Evolutionary conservation across 2,113 vertebrate genomes (phyloP).

Genomic region (Malurus alboscapulatus): DNA sequence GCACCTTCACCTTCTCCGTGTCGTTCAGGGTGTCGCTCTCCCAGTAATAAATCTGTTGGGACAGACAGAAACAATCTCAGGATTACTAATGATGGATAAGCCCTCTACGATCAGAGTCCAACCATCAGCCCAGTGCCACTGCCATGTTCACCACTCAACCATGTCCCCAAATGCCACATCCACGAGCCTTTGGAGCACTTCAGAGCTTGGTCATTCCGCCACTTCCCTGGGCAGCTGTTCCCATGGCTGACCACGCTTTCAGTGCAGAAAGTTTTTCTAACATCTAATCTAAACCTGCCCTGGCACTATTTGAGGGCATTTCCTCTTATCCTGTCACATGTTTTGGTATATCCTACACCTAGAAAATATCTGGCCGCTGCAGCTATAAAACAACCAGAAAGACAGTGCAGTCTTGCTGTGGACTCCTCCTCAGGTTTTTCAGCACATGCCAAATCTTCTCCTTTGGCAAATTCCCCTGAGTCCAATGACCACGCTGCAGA

Average conservation of each 20-base stretch:
- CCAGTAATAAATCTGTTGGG: conserved; percentile 88
- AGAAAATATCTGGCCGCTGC: not conserved
- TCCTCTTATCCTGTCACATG: not conserved
- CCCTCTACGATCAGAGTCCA: not conserved
- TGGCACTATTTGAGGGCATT: not conserved
- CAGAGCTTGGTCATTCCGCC: not conserved
- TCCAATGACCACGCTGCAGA: not conserved
- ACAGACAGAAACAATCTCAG: not conserved
- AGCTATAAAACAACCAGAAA: not conserved
- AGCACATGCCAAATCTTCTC: not conserved
- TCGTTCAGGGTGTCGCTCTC: conserved; percentile 84
- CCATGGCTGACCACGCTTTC: not conserved
- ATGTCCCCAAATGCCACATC: accelerated
- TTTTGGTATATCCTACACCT: not conserved
- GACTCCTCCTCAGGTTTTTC: not conserved
- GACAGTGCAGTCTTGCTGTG: not conserved
- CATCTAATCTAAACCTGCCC: not conserved
- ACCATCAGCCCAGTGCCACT: not conserved
- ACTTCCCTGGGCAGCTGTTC: not conserved
- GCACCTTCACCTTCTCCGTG: conserved; percentile 87
- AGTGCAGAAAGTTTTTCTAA: not conserved
- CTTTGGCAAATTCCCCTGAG: not conserved
- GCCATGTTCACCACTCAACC: too few relatives aligned
- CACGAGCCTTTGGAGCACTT: accelerated
- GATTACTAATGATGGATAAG: not conserved